Evolutionary conservation across 2,888 invertebrate genomes (phyloP).

Genomic region (Urechis unicinctus): DNA sequence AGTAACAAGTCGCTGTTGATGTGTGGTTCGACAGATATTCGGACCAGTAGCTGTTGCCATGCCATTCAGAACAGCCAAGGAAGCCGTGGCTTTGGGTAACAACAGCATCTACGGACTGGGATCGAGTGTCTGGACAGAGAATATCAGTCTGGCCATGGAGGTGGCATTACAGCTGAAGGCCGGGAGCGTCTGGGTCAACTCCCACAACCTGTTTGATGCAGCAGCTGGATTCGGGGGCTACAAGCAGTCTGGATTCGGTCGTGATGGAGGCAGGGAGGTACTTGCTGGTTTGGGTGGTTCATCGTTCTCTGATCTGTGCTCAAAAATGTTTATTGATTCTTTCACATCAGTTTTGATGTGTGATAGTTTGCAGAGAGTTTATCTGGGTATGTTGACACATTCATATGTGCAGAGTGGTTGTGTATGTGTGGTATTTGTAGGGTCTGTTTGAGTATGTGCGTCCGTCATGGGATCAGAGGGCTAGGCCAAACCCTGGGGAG

Average conservation of each 20-base stretch:
- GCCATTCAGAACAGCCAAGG: slow-evolving; percentile 57
- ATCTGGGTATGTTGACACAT: too few species aligned
- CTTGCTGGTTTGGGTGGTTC: too few species aligned
- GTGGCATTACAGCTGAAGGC: slow-evolving; percentile 54
- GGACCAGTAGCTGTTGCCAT: slow-evolving; percentile 53
- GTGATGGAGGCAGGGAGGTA: slow-evolving; percentile 54
- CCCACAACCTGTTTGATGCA: slow-evolving; percentile 54
- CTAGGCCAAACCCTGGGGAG: slow-evolving; percentile 17
- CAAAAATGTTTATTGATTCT: too few species aligned
- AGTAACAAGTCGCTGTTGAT: too few species aligned
- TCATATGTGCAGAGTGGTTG: too few species aligned
- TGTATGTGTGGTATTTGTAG: too few species aligned
- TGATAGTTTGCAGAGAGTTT: too few species aligned
- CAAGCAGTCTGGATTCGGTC: slow-evolving; percentile 55
- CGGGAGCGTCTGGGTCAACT: slow-evolving; percentile 58
- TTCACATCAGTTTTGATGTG: too few species aligned
- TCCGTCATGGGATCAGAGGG: slow-evolving; percentile 37
- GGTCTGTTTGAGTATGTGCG: slow-evolving; percentile 45
- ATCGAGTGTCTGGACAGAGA: slow-evolving; percentile 59
- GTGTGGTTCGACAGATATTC: slow-evolving; percentile 44
- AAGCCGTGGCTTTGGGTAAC: slow-evolving; percentile 57
- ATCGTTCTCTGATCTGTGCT: too few species aligned
- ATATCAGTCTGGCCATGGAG: slow-evolving; percentile 55
- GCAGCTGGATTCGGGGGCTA: slow-evolving; percentile 54
- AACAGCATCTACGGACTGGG: slow-evolving; percentile 55